Evolutionary conservation across 2,113 vertebrate genomes (phyloP), one percentile per base, ranked within the genome.

Genomic region (Ceuthmochares aereus): DNA sequence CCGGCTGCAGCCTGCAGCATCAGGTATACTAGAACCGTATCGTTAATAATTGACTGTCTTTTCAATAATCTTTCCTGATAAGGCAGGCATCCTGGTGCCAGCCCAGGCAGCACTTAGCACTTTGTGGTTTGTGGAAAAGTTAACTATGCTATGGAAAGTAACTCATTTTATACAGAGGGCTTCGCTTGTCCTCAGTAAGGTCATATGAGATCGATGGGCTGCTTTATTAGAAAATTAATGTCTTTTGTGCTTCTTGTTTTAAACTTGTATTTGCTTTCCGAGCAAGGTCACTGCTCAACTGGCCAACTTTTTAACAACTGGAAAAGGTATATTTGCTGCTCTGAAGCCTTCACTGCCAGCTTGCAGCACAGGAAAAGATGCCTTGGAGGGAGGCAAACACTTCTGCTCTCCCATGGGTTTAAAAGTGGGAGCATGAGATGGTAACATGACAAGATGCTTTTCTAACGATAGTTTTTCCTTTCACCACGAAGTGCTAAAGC

Each of bases 261-360:
- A 91, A 96, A 96, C 90, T 93, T 75, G 90, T 92, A 7, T 98
- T 97, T 97, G 97, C 95, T 97, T 96, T 96, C 87, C 8, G 58
- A 97, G 95, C 97, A 98, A 98, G 98, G 98, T 98, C 98, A 97
- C 83, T 16, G 96, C 96, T 98, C 97, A 96, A 94, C 97, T 98
- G 97, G 97, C 95, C 78, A 72, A 96, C 62, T 94, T 95, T 95
- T 79, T 87, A 77, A 62, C 95, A 95, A 67, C 97, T 94, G 96
- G 93, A 59, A 58, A 94, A 55, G 90, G 58, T 62, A 17, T 4
- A 4, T 29, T 77, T 17, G 89, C 89, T 22, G 76, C 72, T 83
- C 93, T 62, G 17, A 91, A 66, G 67, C 73, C 88, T 76, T 74
- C 23, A 1, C 55, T 69, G 81, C 81, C 5, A 23, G 73, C 73